Percentiles rank a stretch among this genome's conserved stretches.
Conservation (phyloP, 2,888 invertebrate genomes). For the Nipponacmea schrenckii region DNA sequence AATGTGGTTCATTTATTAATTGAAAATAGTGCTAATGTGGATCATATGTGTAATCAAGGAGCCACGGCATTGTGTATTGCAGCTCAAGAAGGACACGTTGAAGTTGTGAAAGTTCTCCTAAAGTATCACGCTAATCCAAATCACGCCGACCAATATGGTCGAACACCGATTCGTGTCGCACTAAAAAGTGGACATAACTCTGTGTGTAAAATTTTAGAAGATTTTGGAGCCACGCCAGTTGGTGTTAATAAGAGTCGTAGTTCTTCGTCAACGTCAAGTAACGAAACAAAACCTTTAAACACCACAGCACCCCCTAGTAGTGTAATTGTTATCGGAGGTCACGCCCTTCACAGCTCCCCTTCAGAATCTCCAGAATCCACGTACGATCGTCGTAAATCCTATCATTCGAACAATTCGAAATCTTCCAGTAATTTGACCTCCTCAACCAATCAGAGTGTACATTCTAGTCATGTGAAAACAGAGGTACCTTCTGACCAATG, state of each 20-base stretch:
- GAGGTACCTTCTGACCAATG: slow-evolving; percentile 44
- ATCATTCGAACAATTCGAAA: slow-evolving; percentile 71
- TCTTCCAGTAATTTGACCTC: slow-evolving; percentile 78
- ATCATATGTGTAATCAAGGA: slow-evolving; percentile 94
- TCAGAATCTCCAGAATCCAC: slow-evolving; percentile 68
- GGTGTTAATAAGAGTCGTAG: slow-evolving; percentile 52
- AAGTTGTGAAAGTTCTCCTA: slow-evolving; percentile 80
- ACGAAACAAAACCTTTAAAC: slow-evolving; percentile 41
- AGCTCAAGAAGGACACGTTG: slow-evolving; percentile 94
- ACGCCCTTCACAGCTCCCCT: slow-evolving; percentile 45
- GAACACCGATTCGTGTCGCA: slow-evolving; percentile 77
- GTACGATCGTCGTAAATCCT: slow-evolving; percentile 68
- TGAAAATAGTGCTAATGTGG: slow-evolving; percentile 82
- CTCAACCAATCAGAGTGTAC: slow-evolving; percentile 70
- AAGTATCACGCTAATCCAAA: slow-evolving; percentile 69
- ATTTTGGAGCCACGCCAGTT: slow-evolving; percentile 74
- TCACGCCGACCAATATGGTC: slow-evolving; percentile 69
- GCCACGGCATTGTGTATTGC: slow-evolving; percentile 94
- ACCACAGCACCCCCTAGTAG: slow-evolving; percentile 9
- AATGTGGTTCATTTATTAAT: slow-evolving; percentile 82
- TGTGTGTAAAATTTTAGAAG: slow-evolving; percentile 72
- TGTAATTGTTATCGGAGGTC: background rate
- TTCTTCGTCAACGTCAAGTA: slow-evolving; percentile 55
- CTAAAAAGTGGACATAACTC: slow-evolving; percentile 90
- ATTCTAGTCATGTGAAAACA: slow-evolving; percentile 31